phyloP scores from a whole-genome alignment of 2,888 invertebrate species.

The Synergus umbraculus region DNA sequence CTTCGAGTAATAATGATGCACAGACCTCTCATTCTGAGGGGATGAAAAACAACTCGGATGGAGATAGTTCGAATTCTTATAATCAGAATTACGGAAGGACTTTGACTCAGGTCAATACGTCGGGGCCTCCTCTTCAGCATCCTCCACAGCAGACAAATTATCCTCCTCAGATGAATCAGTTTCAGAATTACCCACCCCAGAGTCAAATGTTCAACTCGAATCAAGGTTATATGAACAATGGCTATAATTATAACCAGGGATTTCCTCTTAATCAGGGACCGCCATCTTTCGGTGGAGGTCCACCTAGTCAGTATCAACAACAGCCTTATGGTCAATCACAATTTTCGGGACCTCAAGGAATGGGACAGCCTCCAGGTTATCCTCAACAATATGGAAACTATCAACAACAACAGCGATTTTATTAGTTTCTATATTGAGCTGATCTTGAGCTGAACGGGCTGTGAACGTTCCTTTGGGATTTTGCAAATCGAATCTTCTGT shows the following conservation, averaged over 20 bases:
- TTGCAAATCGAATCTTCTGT: not conserved
- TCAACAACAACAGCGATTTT: constrained; percentile 72
- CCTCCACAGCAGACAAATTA: constrained; percentile 55
- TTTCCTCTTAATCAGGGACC: constrained; percentile 64
- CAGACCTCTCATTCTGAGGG: not conserved
- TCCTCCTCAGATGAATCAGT: constrained; percentile 64
- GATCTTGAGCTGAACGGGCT: constrained; percentile 1
- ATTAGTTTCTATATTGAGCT: constrained; percentile 55
- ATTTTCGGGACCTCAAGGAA: constrained; percentile 61
- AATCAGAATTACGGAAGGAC: constrained; percentile 60
- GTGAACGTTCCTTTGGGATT: constrained; percentile 6
- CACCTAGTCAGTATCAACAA: constrained; percentile 53
- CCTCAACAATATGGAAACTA: constrained; percentile 71
- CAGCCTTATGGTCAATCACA: constrained; percentile 64
- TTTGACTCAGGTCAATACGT: constrained; percentile 40
- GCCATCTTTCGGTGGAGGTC: constrained; percentile 56
- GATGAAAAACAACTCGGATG: not conserved
- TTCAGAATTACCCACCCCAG: constrained; percentile 59
- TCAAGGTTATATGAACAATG: constrained; percentile 70
- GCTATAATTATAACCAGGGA: constrained; percentile 70
- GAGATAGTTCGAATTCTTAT: constrained; percentile 56
- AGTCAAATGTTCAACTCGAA: constrained; percentile 61
- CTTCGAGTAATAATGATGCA: constrained; percentile 33
- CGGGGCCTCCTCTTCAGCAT: constrained; percentile 42
- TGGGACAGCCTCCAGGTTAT: constrained; percentile 59